Base-by-base conservation (phyloP, 1,140 invertebrate species). In the Drosophila burlai region DNA sequence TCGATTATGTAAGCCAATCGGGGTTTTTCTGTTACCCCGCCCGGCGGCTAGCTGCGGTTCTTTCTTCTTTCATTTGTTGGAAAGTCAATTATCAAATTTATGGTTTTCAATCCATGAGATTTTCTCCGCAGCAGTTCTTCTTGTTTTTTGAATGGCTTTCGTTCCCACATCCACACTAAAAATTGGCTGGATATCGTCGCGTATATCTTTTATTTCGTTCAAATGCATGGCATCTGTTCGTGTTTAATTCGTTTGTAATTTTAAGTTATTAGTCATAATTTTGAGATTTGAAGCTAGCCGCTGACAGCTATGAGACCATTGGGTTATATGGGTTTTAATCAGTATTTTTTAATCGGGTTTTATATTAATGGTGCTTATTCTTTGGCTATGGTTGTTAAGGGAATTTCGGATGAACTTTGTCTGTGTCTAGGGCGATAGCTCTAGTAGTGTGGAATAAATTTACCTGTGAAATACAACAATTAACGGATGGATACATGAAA, bases 51-150 rank as follows among this genome's bases (percentile, higher is more conserved):
- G 52, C 29, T 34, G 69, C 52, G 67, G 49, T 71, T 87, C 68
- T 89, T 78, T 78, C 72, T 57, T 45, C 75, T 61, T 64, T 73
- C 55, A 42, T 69, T 78, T 54, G 64, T 60, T 72, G 49, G 67
- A 85, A 89, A 89, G 85, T 89, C 85, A 90, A 89, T 90, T 90
- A 85, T 85, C 79, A 85, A 89, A 89, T 89, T 89, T 90, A 89
- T 91, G 81, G 79, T 60, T 79, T 82, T 82, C 57, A 49, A 54
- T 50, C 68, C 75, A 71, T 80, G 66, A 52, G 64, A 80, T 79
- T 76, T 67, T 61, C 50, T 71, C 77, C 61, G 62, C 71, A 69
- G 80, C 89, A 62, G 49, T 68, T 69, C 61, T 82, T 86, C 38
- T 38, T 31, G 50, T 40, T 26, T 38, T 73, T 76, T 72, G 83